Percentiles rank a stretch among this genome's conserved stretches.
phyloP scores from a whole-genome alignment of 92 coral and sea anemone genomes.

The Muricea muricata region DNA sequence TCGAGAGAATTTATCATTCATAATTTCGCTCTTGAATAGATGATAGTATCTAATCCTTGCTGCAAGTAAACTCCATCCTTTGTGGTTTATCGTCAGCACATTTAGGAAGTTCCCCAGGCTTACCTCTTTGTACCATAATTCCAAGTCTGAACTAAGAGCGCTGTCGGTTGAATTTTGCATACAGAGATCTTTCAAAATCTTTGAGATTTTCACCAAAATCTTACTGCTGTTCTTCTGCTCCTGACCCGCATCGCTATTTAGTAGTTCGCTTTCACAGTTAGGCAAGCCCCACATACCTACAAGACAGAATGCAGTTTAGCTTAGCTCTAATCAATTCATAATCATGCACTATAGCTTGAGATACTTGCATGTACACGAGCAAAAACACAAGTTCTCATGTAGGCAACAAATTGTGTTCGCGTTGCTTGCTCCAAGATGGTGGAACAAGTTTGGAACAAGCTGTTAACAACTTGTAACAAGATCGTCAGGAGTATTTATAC shows the following conservation, averaged over 20 bases:
- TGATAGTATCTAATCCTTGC: slow-evolving; percentile 1
- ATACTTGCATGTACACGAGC: no score
- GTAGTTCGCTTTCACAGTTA: background rate
- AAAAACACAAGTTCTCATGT: no score
- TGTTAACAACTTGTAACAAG: no score
- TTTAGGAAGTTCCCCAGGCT: background rate
- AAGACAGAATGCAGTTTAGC: no score
- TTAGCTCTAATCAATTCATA: no score
- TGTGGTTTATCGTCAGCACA: background rate
- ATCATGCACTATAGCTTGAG: no score
- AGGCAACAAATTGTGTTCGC: no score
- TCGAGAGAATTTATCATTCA: background rate
- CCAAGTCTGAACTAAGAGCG: background rate
- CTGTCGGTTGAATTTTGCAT: background rate
- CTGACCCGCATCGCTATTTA: background rate
- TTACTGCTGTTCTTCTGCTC: background rate
- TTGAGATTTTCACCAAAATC: background rate
- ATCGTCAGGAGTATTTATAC: no score
- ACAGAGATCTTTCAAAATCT: background rate
- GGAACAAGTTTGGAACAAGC: no score
- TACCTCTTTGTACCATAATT: background rate
- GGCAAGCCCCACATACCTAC: background rate
- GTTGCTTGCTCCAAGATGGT: no score
- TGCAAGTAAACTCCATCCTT: background rate
- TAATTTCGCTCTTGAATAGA: background rate